Evolutionary conservation across 2,888 invertebrate species (phyloP), one percentile per base, ranked within the genome.

Genomic region (Nemapogon koenigi): DNA sequence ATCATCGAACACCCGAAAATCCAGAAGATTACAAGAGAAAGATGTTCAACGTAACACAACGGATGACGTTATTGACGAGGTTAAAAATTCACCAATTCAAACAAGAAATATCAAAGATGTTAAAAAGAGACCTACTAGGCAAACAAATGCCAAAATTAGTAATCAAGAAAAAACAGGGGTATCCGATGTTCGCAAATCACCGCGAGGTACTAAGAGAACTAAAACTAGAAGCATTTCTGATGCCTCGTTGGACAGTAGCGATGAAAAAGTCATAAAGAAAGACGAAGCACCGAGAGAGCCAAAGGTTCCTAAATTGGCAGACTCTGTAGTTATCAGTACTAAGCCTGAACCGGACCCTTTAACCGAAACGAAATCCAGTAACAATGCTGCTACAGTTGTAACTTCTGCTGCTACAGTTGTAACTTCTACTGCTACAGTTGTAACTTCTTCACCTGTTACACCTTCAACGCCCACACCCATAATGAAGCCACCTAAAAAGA

Each of bases 11-110:
- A 91, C 91, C 0, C 80, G 93, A 36, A 92, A 93, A 62, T 93
- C 92, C 0, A 81, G 89, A 40, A 81, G 93, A 43, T 68, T 93
- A 38, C 89, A 88, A 53, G 91, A 91, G 56, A 87, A 88, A 54
- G 90, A 90, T 53, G 86, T 84, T 35, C 84, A 84, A 46, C 81
- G 90, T 41, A 90, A 83, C 43, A 89, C 90, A 1, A 85, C 92
- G 7, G 95, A 96, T 57, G 94, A 93, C 50, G 85, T 91, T 10
- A 94, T 94, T 46, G 95, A 96, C 48, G 94, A 95, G 54, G 87
- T 93, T 2, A 86, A 91, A 47, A 89, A 90, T 41, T 71, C 83
- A 1, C 50, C 54, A 4, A 55, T 42, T 52, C 57, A 18, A 56
- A 57, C 26, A 66, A 68, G 11, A 58, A 81, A 16, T 3, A 37